Percentiles rank a stretch among this genome's conserved stretches.
Conservation (phyloP, 2,113 vertebrate species). For the Pseudorasbora parva region DNA sequence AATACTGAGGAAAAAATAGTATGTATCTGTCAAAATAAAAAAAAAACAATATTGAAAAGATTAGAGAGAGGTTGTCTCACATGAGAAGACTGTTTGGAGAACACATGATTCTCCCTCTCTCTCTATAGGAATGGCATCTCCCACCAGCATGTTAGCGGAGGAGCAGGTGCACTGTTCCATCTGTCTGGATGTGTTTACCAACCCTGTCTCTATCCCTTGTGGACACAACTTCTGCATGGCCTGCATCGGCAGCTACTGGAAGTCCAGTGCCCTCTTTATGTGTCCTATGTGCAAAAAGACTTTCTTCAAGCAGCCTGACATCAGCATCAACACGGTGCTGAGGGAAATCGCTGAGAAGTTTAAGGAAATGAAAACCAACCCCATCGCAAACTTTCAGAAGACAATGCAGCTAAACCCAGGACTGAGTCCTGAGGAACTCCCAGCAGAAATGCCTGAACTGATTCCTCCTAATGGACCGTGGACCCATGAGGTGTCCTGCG, state of each 20-base stretch:
- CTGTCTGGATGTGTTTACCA: slow-evolving; percentile 81
- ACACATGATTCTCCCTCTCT: slow-evolving; percentile 49
- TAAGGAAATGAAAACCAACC: slow-evolving; percentile 70
- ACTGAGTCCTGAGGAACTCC: slow-evolving; percentile 53
- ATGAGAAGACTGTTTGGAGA: background rate
- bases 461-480: slow-evolving; percentile 33
- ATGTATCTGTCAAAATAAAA: too few relatives aligned
- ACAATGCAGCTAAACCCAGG: slow-evolving; percentile 48
- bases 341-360: slow-evolving; percentile 80
- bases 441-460: slow-evolving; percentile 54
- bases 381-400: slow-evolving; percentile 25
- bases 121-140: slow-evolving; percentile 72
- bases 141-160: slow-evolving; percentile 74
- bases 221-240: slow-evolving; percentile 82
- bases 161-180: slow-evolving; percentile 83
- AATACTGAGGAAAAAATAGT: too few relatives aligned
- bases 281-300: slow-evolving; percentile 82
- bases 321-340: slow-evolving; percentile 78
- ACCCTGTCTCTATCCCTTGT: slow-evolving; percentile 80
- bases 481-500: slow-evolving; percentile 75
- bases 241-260: slow-evolving; percentile 81
- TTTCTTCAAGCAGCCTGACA: slow-evolving; percentile 75
- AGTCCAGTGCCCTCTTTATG: slow-evolving; percentile 71
- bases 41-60: too few relatives aligned
- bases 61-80: too few relatives aligned